These are phyloP conservation scores for Agriotes lineatus DNA, from an alignment of 2,888 invertebrate genomes.

Conservation along the genomic window DNA sequence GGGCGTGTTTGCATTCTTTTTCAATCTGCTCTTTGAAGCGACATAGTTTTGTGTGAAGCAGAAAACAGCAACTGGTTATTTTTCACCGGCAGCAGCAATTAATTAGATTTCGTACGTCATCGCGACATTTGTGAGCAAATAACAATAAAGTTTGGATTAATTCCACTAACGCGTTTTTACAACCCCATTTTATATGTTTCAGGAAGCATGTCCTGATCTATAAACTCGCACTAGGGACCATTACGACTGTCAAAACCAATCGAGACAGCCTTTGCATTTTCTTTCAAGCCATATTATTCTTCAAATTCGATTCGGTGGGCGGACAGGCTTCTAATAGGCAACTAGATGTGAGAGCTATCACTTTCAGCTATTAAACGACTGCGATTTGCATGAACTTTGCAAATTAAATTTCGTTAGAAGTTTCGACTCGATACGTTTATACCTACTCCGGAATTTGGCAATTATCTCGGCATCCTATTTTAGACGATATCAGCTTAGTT, in stretches of 20 bases:
- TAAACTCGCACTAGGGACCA: too few species aligned
- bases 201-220: too few species aligned
- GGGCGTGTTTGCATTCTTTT: neutral
- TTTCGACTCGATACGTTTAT: neutral
- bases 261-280: neutral
- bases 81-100: too few species aligned
- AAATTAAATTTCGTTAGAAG: constrained; percentile 4
- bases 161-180: too few species aligned
- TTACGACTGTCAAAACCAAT: neutral
- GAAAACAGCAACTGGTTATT: too few species aligned
- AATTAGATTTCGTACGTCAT: too few species aligned
- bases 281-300: neutral
- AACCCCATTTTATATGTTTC: too few species aligned
- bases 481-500: neutral
- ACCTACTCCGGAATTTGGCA: constrained; percentile 3
- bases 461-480: neutral
- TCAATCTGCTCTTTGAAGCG: neutral
- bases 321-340: neutral
- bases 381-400: neutral
- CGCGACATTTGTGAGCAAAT: too few species aligned
- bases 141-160: too few species aligned
- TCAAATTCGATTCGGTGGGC: neutral
- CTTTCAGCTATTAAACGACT: neutral
- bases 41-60: neutral
- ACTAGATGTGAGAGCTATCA: neutral